phyloP scores from a whole-genome alignment of 2,797 vertebrate genomes.

The Premnoplex brunnescens region DNA sequence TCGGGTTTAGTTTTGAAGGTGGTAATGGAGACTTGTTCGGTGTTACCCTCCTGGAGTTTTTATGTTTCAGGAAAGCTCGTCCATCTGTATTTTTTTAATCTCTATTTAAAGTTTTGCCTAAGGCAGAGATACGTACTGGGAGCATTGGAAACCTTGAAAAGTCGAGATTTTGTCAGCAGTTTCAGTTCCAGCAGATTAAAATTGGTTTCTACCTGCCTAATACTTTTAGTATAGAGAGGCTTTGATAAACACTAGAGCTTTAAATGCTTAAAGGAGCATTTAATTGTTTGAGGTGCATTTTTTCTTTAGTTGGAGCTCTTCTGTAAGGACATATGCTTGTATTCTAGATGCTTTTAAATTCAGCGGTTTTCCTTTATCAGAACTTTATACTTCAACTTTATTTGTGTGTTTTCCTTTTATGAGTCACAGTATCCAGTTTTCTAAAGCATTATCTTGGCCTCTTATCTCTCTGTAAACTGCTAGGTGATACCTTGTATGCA shows the following conservation, averaged over 20 bases:
- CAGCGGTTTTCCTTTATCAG: background rate
- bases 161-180: background rate
- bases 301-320: background rate
- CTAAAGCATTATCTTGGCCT: constrained; percentile 17
- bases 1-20: background rate
- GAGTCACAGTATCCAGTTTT: constrained; percentile 7
- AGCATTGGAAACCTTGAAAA: background rate
- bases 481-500: background rate
- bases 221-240: background rate
- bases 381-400: background rate
- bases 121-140: background rate
- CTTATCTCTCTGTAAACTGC: constrained; percentile 10
- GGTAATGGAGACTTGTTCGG: background rate
- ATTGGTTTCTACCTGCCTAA: background rate
- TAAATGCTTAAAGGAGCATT: background rate
- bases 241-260: background rate
- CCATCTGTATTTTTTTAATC: background rate
- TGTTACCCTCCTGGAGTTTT: background rate
- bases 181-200: background rate
- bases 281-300: background rate
- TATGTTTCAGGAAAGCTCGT: background rate
- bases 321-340: background rate
- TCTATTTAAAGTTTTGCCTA: background rate
- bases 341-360: constrained; percentile 5
- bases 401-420: constrained; percentile 23